Percentiles rank a stretch among this genome's conserved stretches.
These are phyloP conservation scores for Bothrops jararaca DNA, from an alignment of 2,113 vertebrate genomes.

Conservation along the genomic window DNA sequence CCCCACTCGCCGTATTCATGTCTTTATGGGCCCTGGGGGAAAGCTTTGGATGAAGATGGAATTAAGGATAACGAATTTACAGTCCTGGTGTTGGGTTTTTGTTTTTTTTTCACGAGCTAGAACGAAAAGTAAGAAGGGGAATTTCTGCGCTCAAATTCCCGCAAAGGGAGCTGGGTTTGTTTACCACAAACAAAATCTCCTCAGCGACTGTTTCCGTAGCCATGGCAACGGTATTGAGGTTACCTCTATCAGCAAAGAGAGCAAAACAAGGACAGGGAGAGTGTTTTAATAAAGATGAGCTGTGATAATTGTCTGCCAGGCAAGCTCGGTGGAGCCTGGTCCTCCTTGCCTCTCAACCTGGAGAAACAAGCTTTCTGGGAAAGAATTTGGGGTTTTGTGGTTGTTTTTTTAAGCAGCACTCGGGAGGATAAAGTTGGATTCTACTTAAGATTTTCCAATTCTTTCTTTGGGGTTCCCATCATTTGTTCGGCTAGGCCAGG, in stretches of 20 bases:
- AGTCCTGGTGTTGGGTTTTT: not conserved
- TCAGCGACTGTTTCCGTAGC: conserved; percentile 67
- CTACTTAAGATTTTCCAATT: not conserved
- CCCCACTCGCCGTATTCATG: accelerated
- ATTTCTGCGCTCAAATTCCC: conserved; percentile 40
- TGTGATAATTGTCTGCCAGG: conserved; percentile 64
- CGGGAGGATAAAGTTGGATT: not conserved
- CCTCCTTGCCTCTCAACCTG: conserved; percentile 20
- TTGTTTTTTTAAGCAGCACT: conserved; percentile 21
- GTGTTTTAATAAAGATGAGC: conserved; percentile 73
- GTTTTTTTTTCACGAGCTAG: conserved; percentile 32
- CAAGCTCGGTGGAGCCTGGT: conserved; percentile 48
- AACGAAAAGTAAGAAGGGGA: conserved; percentile 32
- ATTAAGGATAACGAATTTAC: conserved; percentile 57
- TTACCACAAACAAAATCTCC: conserved; percentile 74
- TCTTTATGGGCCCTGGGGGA: not conserved
- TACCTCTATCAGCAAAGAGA: conserved; percentile 71
- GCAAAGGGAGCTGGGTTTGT: conserved; percentile 64
- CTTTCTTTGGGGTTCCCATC: not conserved
- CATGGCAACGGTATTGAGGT: conserved; percentile 72
- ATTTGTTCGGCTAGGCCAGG: not conserved
- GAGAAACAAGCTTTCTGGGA: conserved; percentile 29
- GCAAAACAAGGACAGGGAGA: conserved; percentile 67
- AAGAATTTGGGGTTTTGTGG: conserved; percentile 15
- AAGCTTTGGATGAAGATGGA: not conserved